Percentiles rank a stretch among this genome's conserved stretches.
Evolutionary conservation across 2,888 invertebrate genomes (phyloP).

Genomic region (Drosophila imparisetae): DNA sequence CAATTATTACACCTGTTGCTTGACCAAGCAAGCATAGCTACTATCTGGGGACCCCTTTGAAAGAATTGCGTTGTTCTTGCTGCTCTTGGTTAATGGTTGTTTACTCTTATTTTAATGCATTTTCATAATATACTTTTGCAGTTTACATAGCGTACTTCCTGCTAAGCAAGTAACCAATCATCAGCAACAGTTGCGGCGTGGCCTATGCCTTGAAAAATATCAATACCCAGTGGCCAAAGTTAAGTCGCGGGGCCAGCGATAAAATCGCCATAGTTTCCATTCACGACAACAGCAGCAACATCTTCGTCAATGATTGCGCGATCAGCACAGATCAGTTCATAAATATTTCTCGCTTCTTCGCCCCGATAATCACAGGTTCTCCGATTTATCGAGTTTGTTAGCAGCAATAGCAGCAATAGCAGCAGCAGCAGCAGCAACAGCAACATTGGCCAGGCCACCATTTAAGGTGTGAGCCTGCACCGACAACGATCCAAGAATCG

Average conservation of each 20-base stretch:
- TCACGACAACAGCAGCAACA: constrained; percentile 25
- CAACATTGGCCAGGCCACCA: constrained; percentile 51
- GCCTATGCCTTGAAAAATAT: constrained; percentile 55
- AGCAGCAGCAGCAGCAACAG: not conserved
- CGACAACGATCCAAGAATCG: constrained; percentile 40
- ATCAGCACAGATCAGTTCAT: constrained; percentile 64
- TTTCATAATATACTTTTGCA: constrained; percentile 61
- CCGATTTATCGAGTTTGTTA: constrained; percentile 69
- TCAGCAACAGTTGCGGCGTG: constrained; percentile 37
- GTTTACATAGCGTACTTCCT: constrained; percentile 78
- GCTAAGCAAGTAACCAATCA: constrained; percentile 49
- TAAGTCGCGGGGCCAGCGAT: constrained; percentile 45
- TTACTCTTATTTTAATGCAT: constrained; percentile 38
- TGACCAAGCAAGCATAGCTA: constrained; percentile 32
- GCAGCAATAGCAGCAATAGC: constrained; percentile 11
- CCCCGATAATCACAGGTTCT: constrained; percentile 69
- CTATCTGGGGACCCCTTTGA: constrained; percentile 41
- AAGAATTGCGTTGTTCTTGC: constrained; percentile 33
- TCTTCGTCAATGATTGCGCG: constrained; percentile 64
- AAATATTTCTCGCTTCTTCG: constrained; percentile 69
- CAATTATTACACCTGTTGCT: constrained; percentile 84
- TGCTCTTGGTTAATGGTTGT: constrained; percentile 1
- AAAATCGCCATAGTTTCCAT: constrained; percentile 39
- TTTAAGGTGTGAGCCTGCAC: constrained; percentile 74
- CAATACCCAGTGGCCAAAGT: constrained; percentile 44